phyloP scores from a whole-genome alignment of 2,888 invertebrate species.

The Aporophyla nigra region DNA sequence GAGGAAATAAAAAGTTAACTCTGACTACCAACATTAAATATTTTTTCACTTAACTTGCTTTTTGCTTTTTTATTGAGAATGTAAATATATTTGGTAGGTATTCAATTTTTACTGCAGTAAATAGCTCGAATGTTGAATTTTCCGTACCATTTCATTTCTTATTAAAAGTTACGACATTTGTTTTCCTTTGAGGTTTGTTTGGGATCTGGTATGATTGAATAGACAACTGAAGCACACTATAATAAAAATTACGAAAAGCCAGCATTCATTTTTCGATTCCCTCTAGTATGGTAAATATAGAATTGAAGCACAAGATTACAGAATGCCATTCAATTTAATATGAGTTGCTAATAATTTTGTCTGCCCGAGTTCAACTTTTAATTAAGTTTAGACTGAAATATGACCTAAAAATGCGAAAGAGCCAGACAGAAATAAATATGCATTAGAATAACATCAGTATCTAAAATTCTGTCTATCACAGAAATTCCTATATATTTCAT shows the following conservation, averaged over 20 bases:
- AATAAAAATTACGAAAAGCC: no score
- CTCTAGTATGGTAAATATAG: neutral
- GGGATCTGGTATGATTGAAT: neutral
- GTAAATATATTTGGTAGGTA: no score
- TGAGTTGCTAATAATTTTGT: neutral
- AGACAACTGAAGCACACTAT: no score
- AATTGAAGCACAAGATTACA: neutral
- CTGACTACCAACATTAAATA: no score
- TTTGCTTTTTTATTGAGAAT: no score
- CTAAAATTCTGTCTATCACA: neutral
- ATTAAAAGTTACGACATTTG: neutral
- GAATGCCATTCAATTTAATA: neutral
- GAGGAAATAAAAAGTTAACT: no score
- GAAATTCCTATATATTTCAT: slow-evolving; percentile 3
- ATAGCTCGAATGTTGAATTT: no score
- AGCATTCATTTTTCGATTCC: no score
- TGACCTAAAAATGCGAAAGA: neutral
- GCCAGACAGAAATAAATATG: neutral
- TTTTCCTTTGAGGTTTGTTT: neutral
- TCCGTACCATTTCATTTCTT: no score
- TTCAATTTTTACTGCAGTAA: neutral
- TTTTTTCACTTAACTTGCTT: no score
- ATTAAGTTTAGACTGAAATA: neutral
- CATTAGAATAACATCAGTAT: neutral
- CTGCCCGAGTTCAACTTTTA: neutral